These are phyloP conservation scores for Ianthella basta DNA, from an alignment of 37 sponge, comb jelly and placozoan species.

Conservation along the genomic window DNA sequence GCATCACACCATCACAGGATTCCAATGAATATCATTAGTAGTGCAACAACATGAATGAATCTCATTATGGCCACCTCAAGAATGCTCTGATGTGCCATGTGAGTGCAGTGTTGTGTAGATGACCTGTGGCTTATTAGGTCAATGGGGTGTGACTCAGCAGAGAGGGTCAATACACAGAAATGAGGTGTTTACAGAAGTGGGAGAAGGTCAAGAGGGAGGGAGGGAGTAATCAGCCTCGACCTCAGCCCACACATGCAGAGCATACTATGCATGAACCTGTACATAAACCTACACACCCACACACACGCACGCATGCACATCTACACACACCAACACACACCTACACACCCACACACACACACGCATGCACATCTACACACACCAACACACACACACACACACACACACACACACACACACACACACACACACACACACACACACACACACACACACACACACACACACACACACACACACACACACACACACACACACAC, in stretches of 20 bases:
- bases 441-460: slow-evolving; percentile 10
- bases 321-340: slow-evolving; percentile 23
- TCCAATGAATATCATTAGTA: too few species aligned
- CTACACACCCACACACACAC: not conserved
- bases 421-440: not conserved
- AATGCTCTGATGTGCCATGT: too few species aligned
- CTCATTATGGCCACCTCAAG: too few species aligned
- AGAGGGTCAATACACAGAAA: not conserved
- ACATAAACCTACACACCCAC: not conserved
- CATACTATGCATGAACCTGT: slow-evolving; percentile 16
- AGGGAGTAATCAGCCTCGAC: too few species aligned
- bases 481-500: slow-evolving; percentile 30
- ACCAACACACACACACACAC: slow-evolving; percentile 25
- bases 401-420: slow-evolving; percentile 16
- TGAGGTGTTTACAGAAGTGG: too few species aligned
- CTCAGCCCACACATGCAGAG: not conserved
- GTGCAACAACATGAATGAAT: too few species aligned
- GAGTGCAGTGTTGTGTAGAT: too few species aligned
- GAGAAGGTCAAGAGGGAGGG: too few species aligned
- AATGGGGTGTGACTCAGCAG: too few species aligned
- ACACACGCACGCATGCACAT: slow-evolving; percentile 31
- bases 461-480: slow-evolving; percentile 32
- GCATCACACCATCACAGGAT: too few species aligned
- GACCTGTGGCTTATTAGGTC: too few species aligned
- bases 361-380: slow-evolving; percentile 5